These are phyloP conservation scores for Calephelis perditalis DNA, from an alignment of 2,888 invertebrate genomes.

Conservation along the genomic window DNA sequence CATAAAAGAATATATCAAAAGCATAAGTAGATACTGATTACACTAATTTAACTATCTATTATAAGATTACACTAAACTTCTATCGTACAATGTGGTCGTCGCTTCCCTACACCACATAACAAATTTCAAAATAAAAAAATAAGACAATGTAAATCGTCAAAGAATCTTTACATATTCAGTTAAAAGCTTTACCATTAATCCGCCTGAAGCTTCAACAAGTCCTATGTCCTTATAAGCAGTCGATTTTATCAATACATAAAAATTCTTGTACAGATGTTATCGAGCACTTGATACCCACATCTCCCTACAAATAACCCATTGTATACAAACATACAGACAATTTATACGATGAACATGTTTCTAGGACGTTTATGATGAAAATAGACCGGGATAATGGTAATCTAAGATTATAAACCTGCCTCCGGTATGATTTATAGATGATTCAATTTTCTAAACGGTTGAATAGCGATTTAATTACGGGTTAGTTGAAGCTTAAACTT, in stretches of 20 bases:
- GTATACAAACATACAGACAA: slow-evolving; percentile 12
- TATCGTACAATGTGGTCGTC: too few species aligned
- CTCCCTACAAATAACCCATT: slow-evolving; percentile 10
- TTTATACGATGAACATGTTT: slow-evolving; percentile 13
- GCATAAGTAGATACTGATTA: too few species aligned
- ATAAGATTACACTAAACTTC: too few species aligned
- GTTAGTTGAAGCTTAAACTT: background rate
- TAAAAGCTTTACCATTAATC: too few species aligned
- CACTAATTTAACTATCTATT: too few species aligned
- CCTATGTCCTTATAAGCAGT: too few species aligned
- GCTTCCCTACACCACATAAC: too few species aligned
- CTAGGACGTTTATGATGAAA: slow-evolving; percentile 13
- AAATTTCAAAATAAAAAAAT: background rate
- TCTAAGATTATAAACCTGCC: slow-evolving; percentile 9
- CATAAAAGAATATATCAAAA: background rate
- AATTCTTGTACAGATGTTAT: slow-evolving; percentile 8
- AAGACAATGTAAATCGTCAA: too few species aligned
- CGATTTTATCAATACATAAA: slow-evolving; percentile 9
- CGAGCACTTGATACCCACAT: slow-evolving; percentile 2
- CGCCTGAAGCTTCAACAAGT: too few species aligned
- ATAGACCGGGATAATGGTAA: slow-evolving; percentile 10
- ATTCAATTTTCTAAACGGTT: slow-evolving; percentile 10
- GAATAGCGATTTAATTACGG: slow-evolving; percentile 7
- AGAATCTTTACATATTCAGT: background rate
- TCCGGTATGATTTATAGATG: slow-evolving; percentile 3